Evolutionary conservation across 92 coral and sea anemone genomes (phyloP).

Genomic region (Galaxea fascicularis): DNA sequence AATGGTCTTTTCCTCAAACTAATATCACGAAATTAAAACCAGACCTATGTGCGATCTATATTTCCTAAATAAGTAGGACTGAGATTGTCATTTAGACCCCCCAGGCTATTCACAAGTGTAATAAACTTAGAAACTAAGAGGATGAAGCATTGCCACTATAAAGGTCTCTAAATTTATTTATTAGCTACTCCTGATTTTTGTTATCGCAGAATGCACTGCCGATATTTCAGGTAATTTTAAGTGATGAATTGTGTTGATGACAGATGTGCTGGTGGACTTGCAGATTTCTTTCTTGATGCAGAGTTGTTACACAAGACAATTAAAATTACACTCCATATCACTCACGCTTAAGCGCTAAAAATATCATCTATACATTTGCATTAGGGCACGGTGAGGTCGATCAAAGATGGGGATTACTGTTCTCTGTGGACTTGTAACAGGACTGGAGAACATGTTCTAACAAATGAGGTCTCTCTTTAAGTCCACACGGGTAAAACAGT

Average conservation of each 20-base stretch:
- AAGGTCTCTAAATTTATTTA: too few species aligned
- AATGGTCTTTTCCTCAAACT: neutral
- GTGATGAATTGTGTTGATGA: neutral
- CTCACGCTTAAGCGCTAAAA: constrained; percentile 22
- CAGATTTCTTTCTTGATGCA: neutral
- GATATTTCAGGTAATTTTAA: neutral
- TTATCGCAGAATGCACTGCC: neutral
- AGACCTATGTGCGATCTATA: neutral
- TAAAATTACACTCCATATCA: constrained; percentile 7
- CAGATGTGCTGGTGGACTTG: neutral
- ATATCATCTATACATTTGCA: constrained; percentile 27
- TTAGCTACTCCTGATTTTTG: too few species aligned
- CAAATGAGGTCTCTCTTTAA: too few species aligned
- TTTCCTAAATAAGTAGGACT: too few species aligned
- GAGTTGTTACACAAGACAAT: neutral
- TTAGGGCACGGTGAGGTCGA: neutral
- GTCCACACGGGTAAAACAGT: too few species aligned
- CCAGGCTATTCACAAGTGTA: too few species aligned
- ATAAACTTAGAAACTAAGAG: too few species aligned
- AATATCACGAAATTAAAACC: neutral
- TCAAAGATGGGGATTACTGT: neutral
- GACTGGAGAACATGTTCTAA: neutral
- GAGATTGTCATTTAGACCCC: too few species aligned
- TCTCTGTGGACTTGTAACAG: neutral
- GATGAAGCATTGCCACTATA: too few species aligned